These are phyloP conservation scores for Nannospalax galili DNA, from an alignment of 2,113 vertebrate species.

Conservation along the genomic window DNA sequence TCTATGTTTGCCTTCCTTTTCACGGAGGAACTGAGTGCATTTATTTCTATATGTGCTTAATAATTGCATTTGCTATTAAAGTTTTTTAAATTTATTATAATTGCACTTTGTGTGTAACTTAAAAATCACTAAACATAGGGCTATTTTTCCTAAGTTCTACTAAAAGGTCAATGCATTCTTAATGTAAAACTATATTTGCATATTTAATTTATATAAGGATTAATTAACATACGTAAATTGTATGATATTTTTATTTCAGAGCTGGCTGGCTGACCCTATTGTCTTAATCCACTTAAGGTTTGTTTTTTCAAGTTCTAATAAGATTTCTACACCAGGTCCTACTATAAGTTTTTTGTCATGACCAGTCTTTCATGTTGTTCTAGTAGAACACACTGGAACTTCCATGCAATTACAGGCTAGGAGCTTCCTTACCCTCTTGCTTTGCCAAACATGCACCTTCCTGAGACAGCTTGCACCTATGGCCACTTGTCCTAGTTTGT, in stretches of 20 bases:
- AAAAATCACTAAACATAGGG: slow-evolving; percentile 13
- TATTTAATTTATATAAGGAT: slow-evolving; percentile 8
- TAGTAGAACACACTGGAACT: slow-evolving; percentile 5
- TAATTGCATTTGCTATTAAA: background rate
- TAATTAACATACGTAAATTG: slow-evolving; percentile 58
- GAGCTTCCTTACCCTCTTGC: background rate
- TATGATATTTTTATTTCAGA: background rate
- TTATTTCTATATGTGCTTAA: background rate
- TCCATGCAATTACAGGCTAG: background rate
- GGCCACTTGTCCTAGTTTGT: too few species aligned
- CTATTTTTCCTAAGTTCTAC: slow-evolving; percentile 21
- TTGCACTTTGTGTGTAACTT: background rate
- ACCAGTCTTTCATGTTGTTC: too few species aligned
- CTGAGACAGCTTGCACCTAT: background rate
- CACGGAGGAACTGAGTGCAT: background rate
- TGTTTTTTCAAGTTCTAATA: slow-evolving; percentile 52
- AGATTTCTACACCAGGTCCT: background rate
- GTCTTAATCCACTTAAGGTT: slow-evolving; percentile 42
- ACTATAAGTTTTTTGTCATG: slow-evolving; percentile 28
- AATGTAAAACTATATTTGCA: slow-evolving; percentile 37
- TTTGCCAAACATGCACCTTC: background rate
- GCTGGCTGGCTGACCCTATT: background rate
- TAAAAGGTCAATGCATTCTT: background rate
- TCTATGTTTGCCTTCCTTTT: background rate
- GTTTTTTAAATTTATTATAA: background rate